These are phyloP conservation scores for Aramus guarauna DNA, from an alignment of 2,113 vertebrate genomes.

Conservation along the genomic window DNA sequence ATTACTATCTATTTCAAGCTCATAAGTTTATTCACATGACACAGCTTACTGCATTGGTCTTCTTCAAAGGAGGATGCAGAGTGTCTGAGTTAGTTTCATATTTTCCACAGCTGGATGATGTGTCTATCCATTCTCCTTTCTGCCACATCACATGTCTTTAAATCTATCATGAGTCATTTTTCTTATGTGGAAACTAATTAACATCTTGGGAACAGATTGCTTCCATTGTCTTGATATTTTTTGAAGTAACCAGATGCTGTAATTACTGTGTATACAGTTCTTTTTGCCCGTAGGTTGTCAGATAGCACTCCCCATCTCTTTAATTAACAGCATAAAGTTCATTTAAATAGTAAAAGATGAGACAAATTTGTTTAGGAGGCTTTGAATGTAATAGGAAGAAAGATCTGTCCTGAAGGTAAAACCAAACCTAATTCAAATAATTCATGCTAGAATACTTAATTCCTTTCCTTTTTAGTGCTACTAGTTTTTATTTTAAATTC, in stretches of 20 bases:
- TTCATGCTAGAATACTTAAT: background rate
- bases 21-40: background rate
- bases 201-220: slow-evolving; percentile 39
- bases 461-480: background rate
- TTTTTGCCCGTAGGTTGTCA: background rate
- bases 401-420: background rate
- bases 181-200: slow-evolving; percentile 2
- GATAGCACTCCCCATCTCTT: background rate
- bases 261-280: background rate
- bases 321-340: background rate
- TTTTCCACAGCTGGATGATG: background rate
- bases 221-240: background rate
- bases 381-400: background rate
- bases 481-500: background rate
- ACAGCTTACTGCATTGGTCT: background rate
- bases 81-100: background rate
- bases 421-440: background rate
- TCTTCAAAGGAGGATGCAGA: background rate
- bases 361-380: slow-evolving; percentile 8
- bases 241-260: slow-evolving; percentile 20
- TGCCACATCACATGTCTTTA: background rate
- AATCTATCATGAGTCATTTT: background rate
- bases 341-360: slow-evolving; percentile 16
- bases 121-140: background rate
- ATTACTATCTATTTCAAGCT: background rate